phyloP scores from a whole-genome alignment of 1,140 invertebrate species.

The Scaptomyza montana region DNA sequence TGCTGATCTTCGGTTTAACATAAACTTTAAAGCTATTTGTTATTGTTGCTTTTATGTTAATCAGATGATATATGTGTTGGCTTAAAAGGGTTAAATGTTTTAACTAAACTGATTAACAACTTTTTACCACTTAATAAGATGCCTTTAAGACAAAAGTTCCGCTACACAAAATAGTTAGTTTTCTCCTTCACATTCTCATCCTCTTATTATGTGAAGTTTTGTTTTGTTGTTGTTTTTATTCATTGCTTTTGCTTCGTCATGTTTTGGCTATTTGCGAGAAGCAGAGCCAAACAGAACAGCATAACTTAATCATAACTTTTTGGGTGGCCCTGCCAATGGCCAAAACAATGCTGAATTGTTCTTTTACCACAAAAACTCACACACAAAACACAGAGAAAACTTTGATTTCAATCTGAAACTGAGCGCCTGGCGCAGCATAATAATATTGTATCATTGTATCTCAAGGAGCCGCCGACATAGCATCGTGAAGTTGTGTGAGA shows the following conservation, averaged over 20 bases:
- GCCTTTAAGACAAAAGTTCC: too few relatives aligned
- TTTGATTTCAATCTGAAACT: slow-evolving; percentile 79
- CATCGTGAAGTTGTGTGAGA: slow-evolving; percentile 6
- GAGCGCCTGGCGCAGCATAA: slow-evolving; percentile 67
- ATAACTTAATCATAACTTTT: slow-evolving; percentile 83
- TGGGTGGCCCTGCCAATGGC: slow-evolving; percentile 73
- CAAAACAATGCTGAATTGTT: slow-evolving; percentile 81
- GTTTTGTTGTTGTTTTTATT: slow-evolving; percentile 2
- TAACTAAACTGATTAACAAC: too few relatives aligned
- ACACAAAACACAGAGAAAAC: slow-evolving; percentile 32
- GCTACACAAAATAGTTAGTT: slow-evolving; percentile 3
- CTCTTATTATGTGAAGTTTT: too few relatives aligned
- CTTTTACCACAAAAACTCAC: slow-evolving; percentile 37
- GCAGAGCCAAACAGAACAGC: slow-evolving; percentile 40
- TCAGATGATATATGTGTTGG: slow-evolving; percentile 7
- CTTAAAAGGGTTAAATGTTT: too few relatives aligned
- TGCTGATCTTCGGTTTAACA: too few relatives aligned
- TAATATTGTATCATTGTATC: slow-evolving; percentile 82
- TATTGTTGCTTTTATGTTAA: not conserved
- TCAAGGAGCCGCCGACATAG: slow-evolving; percentile 68
- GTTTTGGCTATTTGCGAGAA: slow-evolving; percentile 72
- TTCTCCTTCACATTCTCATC: not conserved
- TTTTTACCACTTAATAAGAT: too few relatives aligned
- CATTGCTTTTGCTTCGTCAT: slow-evolving; percentile 64
- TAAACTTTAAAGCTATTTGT: not conserved